A percentile compares a stretch with the other conserved stretches of the same genome.
These are phyloP conservation scores for Epinephelus malabaricus DNA, from an alignment of 2,797 vertebrate species.

Conservation along the genomic window DNA sequence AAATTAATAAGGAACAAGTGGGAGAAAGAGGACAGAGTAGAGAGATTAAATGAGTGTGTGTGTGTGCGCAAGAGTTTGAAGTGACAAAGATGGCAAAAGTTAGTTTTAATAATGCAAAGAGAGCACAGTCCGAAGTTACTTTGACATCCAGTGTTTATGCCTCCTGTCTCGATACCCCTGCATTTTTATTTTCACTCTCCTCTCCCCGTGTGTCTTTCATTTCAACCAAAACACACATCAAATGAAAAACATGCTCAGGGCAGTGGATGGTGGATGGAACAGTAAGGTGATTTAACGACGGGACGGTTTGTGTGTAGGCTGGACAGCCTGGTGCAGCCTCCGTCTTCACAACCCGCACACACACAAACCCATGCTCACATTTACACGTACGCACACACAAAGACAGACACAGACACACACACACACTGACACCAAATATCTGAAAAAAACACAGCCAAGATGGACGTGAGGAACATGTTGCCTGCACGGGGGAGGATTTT, in stretches of 20 bases:
- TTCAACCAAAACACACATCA: conserved; percentile 80
- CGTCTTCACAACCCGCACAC: conserved; percentile 79
- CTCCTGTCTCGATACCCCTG: conserved; percentile 62
- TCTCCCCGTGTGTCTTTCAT: conserved; percentile 71
- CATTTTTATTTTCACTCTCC: conserved; percentile 70
- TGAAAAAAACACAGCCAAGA: conserved; percentile 86
- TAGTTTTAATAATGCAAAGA: conserved; percentile 67
- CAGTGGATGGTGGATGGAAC: conserved; percentile 81
- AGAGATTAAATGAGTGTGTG: conserved; percentile 69
- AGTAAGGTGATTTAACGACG: conserved; percentile 83
- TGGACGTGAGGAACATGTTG: conserved; percentile 91
- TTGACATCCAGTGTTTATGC: conserved; percentile 66
- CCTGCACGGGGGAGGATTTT: conserved; percentile 90
- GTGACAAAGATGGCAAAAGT: conserved; percentile 66
- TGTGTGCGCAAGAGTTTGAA: conserved; percentile 42
- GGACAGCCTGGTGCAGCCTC: conserved; percentile 86
- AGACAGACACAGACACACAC: conserved; percentile 62
- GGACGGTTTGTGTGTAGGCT: conserved; percentile 84
- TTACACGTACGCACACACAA: conserved; percentile 63
- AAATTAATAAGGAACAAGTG: conserved; percentile 86
- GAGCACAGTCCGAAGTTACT: conserved; percentile 70
- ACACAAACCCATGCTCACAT: conserved; percentile 62
- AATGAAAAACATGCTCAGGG: conserved; percentile 79
- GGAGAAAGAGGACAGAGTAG: conserved; percentile 69
- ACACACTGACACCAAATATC: conserved; percentile 83